Percentiles rank a stretch among this genome's conserved stretches.
These are phyloP conservation scores for Ammospiza nelsoni DNA, from an alignment of 2,113 vertebrate genomes.

Conservation along the genomic window DNA sequence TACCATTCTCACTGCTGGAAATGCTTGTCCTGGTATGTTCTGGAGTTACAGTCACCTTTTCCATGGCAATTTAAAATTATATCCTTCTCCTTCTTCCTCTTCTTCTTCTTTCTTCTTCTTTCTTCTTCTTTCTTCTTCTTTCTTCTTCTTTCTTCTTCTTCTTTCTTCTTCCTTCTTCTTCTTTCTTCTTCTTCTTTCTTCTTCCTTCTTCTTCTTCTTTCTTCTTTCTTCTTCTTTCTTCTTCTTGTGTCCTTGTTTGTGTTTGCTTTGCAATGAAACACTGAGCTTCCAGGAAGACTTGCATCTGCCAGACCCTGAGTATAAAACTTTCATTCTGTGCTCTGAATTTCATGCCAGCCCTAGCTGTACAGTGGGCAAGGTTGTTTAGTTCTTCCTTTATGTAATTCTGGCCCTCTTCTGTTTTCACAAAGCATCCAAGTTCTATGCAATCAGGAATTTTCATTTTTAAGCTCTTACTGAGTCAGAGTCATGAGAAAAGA, in stretches of 20 bases:
- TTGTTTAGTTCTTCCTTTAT: neutral
- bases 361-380: neutral
- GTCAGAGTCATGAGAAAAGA: neutral
- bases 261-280: neutral
- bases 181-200: neutral
- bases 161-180: neutral
- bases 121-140: neutral
- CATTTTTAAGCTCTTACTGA: neutral
- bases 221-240: neutral
- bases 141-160: neutral
- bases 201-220: neutral
- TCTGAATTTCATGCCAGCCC: neutral
- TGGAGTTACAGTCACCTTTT: neutral
- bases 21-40: neutral
- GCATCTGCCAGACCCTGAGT: neutral
- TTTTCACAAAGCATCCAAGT: neutral
- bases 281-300: neutral
- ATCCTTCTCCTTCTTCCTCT: neutral
- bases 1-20: neutral
- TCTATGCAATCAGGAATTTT: neutral
- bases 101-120: neutral
- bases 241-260: neutral
- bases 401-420: neutral
- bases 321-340: neutral
- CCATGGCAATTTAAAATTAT: neutral